Evolutionary conservation across 1,140 invertebrate species (phyloP).

Genomic region (Adelges cooleyi): DNA sequence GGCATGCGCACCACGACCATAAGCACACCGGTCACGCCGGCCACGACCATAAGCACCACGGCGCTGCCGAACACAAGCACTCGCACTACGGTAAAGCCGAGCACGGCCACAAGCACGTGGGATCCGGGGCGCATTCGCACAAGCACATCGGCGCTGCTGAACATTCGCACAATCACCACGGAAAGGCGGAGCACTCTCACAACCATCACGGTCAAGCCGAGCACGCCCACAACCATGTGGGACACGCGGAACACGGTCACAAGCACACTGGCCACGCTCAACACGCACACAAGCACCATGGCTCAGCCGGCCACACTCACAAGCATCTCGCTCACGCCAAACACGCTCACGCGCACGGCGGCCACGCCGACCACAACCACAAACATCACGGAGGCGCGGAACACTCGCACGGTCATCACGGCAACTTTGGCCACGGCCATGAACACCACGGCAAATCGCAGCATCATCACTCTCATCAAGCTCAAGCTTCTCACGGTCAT

Average conservation of each 20-base stretch:
- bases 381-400: slow-evolving; percentile 30
- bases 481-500: slow-evolving; percentile 29
- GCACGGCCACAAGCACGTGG: slow-evolving; percentile 28
- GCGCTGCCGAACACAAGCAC: slow-evolving; percentile 18
- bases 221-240: slow-evolving; percentile 30
- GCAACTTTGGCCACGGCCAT: slow-evolving; percentile 29
- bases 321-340: slow-evolving; percentile 27
- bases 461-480: slow-evolving; percentile 29
- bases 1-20: slow-evolving; percentile 30
- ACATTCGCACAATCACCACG: slow-evolving; percentile 30
- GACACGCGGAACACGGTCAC: slow-evolving; percentile 29
- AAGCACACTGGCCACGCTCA: slow-evolving; percentile 27
- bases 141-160: slow-evolving; percentile 25
- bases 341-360: slow-evolving; percentile 27
- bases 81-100: slow-evolving; percentile 28
- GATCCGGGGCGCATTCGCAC: slow-evolving; percentile 14
- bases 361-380: slow-evolving; percentile 29
- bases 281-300: slow-evolving; percentile 29
- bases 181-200: slow-evolving; percentile 30
- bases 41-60: slow-evolving; percentile 30
- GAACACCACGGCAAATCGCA: slow-evolving; percentile 30
- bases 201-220: slow-evolving; percentile 30
- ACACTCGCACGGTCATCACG: slow-evolving; percentile 30
- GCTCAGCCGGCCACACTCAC: slow-evolving; percentile 27
- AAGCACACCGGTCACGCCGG: slow-evolving; percentile 30